Evolutionary conservation across 2,888 invertebrate genomes (phyloP).

Genomic region (Saturnia japonica): DNA sequence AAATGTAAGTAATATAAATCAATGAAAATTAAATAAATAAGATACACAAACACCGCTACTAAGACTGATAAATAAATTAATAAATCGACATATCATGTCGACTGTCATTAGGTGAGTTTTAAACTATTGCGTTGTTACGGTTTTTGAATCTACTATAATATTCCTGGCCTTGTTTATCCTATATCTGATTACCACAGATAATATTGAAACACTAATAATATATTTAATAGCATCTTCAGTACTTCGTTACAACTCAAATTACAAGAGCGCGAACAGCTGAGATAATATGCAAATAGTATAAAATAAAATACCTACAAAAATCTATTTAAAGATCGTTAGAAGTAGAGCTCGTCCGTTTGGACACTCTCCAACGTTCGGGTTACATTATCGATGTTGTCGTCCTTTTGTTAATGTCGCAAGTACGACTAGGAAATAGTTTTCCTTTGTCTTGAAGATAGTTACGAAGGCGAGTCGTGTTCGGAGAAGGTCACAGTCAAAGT

Average conservation of each 20-base stretch:
- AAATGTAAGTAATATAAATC: neutral
- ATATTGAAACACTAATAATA: neutral
- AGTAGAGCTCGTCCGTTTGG: slow-evolving; percentile 70
- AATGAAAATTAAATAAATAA: too few species aligned
- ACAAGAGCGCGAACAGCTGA: slow-evolving; percentile 54
- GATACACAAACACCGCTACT: neutral
- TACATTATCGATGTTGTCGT: slow-evolving; percentile 44
- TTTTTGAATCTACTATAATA: slow-evolving; percentile 1
- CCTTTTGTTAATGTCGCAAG: slow-evolving; percentile 40
- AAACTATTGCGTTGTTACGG: neutral
- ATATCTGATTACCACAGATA: neutral
- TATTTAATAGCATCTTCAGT: slow-evolving; percentile 17
- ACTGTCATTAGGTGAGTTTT: neutral
- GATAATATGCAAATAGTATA: slow-evolving; percentile 55
- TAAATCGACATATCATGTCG: neutral
- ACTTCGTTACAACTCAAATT: slow-evolving; percentile 38
- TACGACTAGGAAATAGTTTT: slow-evolving; percentile 11
- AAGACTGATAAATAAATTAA: neutral
- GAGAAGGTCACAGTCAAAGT: slow-evolving; percentile 8
- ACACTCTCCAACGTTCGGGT: slow-evolving; percentile 66
- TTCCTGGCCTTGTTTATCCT: neutral
- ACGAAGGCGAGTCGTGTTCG: neutral
- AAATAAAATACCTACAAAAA: slow-evolving; percentile 61
- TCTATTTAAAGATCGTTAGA: slow-evolving; percentile 68
- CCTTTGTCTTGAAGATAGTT: slow-evolving; percentile 16